Conservation (phyloP, 1,140 invertebrate species). For the Carposina sasakii region DNA sequence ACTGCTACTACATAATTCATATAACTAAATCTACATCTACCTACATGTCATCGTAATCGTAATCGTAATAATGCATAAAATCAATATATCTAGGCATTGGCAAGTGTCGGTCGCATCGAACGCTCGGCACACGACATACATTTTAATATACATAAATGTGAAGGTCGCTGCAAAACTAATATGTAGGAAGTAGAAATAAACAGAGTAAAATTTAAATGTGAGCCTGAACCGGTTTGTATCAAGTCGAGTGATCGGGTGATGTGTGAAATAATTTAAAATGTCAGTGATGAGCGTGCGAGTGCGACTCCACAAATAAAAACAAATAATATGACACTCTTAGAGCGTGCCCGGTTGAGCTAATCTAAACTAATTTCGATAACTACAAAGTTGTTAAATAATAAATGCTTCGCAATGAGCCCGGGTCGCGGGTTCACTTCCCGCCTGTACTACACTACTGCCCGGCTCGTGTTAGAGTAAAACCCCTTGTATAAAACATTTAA, state of each 20-base stretch:
- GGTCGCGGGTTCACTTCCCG: too few species aligned
- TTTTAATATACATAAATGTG: slow-evolving; percentile 12
- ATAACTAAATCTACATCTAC: slow-evolving; percentile 7
- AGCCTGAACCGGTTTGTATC: too few species aligned
- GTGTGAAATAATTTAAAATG: not conserved
- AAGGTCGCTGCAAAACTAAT: too few species aligned
- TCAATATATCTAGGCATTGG: slow-evolving; percentile 64
- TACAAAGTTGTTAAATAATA: slow-evolving; percentile 19
- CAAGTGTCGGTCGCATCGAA: slow-evolving; percentile 42
- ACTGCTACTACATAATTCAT: slow-evolving; percentile 19
- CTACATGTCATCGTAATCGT: slow-evolving; percentile 31
- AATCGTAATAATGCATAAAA: too few species aligned
- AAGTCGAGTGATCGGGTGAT: too few species aligned
- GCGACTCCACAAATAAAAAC: slow-evolving; percentile 30
- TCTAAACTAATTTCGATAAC: too few species aligned
- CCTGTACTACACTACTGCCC: too few species aligned
- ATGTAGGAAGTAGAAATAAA: too few species aligned
- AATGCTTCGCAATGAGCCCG: too few species aligned
- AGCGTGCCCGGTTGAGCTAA: slow-evolving; percentile 42
- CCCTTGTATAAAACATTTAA: too few species aligned
- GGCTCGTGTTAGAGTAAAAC: too few species aligned
- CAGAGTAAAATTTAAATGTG: too few species aligned
- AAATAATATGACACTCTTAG: slow-evolving; percentile 56
- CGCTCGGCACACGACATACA: slow-evolving; percentile 11
- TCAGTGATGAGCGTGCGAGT: slow-evolving; percentile 14